Conservation (phyloP, 2,113 vertebrate species). For the Megatriorchis doriae region DNA sequence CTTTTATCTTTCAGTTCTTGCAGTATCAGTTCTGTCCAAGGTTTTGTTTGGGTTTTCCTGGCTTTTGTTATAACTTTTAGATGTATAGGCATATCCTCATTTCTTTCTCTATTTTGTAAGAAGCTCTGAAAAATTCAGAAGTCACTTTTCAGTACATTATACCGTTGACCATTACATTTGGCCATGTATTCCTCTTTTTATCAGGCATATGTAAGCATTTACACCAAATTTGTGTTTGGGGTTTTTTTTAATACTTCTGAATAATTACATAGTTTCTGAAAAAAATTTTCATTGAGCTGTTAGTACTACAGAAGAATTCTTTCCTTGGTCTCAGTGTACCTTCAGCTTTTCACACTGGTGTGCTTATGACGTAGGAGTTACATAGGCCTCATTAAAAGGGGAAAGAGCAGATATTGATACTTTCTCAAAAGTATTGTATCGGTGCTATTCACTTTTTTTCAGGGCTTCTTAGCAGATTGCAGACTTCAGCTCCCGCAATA, state of each 20-base stretch:
- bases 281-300: not conserved
- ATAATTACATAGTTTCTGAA: not conserved
- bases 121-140: not conserved
- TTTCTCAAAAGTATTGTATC: not conserved
- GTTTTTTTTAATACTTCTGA: not conserved
- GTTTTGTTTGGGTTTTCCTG: not conserved
- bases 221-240: not conserved
- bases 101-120: not conserved
- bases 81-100: not conserved
- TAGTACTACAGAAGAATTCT: not conserved
- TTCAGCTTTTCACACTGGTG: not conserved
- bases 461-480: slow-evolving; percentile 72
- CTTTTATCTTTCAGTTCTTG: not conserved
- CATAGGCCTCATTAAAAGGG: not conserved
- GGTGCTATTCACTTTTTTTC: not conserved
- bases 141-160: not conserved
- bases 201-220: not conserved
- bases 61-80: not conserved
- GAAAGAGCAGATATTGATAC: not conserved
- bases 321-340: not conserved
- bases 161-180: not conserved
- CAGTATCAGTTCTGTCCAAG: not conserved
- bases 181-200: not conserved
- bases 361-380: not conserved
- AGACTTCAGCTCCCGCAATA: not conserved